Base-by-base conservation (phyloP, 2,888 invertebrate species). In the Alitta virens region DNA sequence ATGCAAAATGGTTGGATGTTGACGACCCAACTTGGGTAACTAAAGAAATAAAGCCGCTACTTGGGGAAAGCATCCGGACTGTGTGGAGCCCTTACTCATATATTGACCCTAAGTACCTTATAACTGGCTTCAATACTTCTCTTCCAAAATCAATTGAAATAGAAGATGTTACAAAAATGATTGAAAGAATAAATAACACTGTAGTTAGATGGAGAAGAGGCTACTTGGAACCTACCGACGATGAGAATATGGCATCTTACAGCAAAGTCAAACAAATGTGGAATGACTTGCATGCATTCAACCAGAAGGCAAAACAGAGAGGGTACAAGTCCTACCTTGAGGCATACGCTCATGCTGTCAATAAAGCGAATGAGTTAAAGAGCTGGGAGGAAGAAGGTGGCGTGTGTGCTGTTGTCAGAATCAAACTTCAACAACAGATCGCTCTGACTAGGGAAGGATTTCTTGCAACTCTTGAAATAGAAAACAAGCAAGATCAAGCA, bases 381-480 rank as follows among this genome's bases (percentile, higher is more conserved):
- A 52, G 42, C 25, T 26, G 27, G 27, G 50, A 24, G 42, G 52
- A 65, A 27, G 67, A 68, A 24, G 65, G 63, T 5, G 68, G 66
- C n/a, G 68, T 70, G 1, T 72, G 72, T 56, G 72, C 72, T 16
- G 64, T 67, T 50, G 70, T 72, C 12, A 51, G 69, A 54, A 63
- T 72, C 2, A 42, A 66, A 5, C 70, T 72, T 60, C 60, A 68
- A 1, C 72, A 72, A 42, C 68, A 69, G 23, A 62, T 72, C 1
- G 69, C 69, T 9, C 59, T 72, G 3, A 69, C 68, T 18, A 54
- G 72, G 51, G 68, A 72, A 5, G 72, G 68, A 7, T 72, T 72
- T 56, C 64, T 65, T 38, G 72, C 72, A 23, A 62, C 63, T 9
- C 58, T 72, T 9, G 72, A 72, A 50, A 66, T 72, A 14, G 72